phyloP scores from a whole-genome alignment of 2,888 invertebrate species.

The Drepana falcataria region DNA sequence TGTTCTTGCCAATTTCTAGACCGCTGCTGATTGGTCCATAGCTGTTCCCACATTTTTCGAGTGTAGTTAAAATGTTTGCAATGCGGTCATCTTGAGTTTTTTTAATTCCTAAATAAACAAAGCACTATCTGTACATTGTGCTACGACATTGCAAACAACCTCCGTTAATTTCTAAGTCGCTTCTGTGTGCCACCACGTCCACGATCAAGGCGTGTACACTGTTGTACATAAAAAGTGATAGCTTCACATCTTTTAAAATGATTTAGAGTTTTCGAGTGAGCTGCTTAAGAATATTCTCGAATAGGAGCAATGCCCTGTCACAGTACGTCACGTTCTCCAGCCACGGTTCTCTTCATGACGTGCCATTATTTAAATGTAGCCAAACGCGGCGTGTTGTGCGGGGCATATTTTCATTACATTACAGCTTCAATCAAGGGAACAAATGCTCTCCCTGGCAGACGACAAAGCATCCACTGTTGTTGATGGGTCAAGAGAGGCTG shows the following conservation, averaged over 20 bases:
- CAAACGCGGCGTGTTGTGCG: constrained; percentile 5
- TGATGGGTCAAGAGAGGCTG: background rate
- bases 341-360: background rate
- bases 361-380: background rate
- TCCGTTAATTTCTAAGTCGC: background rate
- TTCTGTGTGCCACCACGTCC: constrained; percentile 1
- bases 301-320: background rate
- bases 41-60: constrained; percentile 1
- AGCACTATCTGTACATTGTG: background rate
- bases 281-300: constrained; percentile 3
- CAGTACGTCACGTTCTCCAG: constrained; percentile 1
- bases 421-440: constrained; percentile 12
- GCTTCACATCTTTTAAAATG: background rate
- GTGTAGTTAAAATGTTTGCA: constrained; percentile 1
- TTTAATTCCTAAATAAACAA: background rate
- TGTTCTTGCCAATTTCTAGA: constrained; percentile 28
- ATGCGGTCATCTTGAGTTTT: constrained; percentile 1
- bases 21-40: constrained; percentile 8
- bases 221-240: background rate
- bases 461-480: constrained; percentile 1
- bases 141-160: background rate
- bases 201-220: background rate
- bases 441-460: constrained; percentile 10
- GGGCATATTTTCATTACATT: constrained; percentile 10
- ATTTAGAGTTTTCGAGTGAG: constrained; percentile 2